phyloP scores from a whole-genome alignment of 2,888 invertebrate species.

The Stratiomys singularior region DNA sequence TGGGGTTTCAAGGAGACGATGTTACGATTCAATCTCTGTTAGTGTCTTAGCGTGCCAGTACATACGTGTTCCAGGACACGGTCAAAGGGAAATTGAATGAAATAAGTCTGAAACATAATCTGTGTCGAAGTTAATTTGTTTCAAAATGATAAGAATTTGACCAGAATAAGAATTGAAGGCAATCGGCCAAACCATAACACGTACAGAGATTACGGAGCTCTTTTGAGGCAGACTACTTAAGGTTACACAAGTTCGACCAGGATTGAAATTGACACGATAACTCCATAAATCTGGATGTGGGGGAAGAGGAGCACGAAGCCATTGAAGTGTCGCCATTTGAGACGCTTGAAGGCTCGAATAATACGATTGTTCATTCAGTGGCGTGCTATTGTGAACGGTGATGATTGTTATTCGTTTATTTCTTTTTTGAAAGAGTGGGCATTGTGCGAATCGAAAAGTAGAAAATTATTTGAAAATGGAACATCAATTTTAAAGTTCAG shows the following conservation, averaged over 20 bases:
- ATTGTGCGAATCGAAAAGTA: too few species aligned
- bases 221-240: constrained; percentile 22
- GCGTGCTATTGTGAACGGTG: too few species aligned
- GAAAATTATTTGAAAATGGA: too few species aligned
- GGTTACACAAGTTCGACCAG: constrained; percentile 1
- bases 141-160: constrained; percentile 40
- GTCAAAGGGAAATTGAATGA: constrained; percentile 30
- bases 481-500: too few species aligned
- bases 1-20: not conserved
- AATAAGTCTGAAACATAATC: constrained; percentile 42
- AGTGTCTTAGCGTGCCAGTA: not conserved
- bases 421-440: too few species aligned
- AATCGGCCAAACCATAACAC: not conserved
- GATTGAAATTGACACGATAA: constrained; percentile 29
- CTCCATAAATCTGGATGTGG: not conserved
- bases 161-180: constrained; percentile 37
- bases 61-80: not conserved
- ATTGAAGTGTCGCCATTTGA: not conserved
- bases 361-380: too few species aligned
- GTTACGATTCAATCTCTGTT: not conserved
- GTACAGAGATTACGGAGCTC: constrained; percentile 9
- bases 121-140: constrained; percentile 39
- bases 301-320: not conserved
- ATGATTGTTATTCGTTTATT: too few species aligned
- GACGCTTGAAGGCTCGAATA: too few species aligned